Percentiles rank a stretch among this genome's conserved stretches.
phyloP scores from a whole-genome alignment of 2,888 invertebrate species.

The Eupithecia exiguata region DNA sequence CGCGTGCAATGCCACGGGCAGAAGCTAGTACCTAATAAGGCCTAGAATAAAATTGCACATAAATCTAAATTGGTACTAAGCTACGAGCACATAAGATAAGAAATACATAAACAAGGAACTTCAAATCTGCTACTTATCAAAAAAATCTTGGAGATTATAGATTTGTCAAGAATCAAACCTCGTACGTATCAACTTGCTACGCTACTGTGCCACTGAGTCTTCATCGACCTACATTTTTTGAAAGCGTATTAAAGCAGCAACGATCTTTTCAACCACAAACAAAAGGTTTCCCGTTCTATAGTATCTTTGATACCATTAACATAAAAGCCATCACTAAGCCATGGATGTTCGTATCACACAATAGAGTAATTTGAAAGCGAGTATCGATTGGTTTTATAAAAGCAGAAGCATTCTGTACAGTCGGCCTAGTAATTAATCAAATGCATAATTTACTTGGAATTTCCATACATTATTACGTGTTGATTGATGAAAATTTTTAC shows the following conservation, averaged over 20 bases:
- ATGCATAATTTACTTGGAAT: not conserved
- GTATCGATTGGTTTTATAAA: slow-evolving; percentile 27
- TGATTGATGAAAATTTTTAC: not conserved
- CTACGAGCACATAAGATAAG: too few species aligned
- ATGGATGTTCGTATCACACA: slow-evolving; percentile 14
- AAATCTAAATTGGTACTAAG: not conserved
- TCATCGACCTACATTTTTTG: not conserved
- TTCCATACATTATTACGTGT: not conserved
- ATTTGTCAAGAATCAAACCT: not conserved
- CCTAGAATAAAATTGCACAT: too few species aligned
- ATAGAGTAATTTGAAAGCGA: slow-evolving; percentile 12
- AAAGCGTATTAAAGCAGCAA: not conserved
- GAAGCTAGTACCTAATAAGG: too few species aligned
- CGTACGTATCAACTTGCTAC: not conserved
- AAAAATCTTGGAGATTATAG: too few species aligned
- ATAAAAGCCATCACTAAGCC: slow-evolving; percentile 29
- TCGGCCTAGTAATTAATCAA: slow-evolving; percentile 5
- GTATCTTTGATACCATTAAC: slow-evolving; percentile 30
- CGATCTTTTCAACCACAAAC: slow-evolving; percentile 17
- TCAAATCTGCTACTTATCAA: too few species aligned
- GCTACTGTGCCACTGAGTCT: not conserved
- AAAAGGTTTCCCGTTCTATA: slow-evolving; percentile 23
- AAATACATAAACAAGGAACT: too few species aligned
- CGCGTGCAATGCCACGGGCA: too few species aligned
- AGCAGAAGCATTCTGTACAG: not conserved